These are phyloP conservation scores for Subacronicta megacephala DNA, from an alignment of 2,888 invertebrate species.

Conservation along the genomic window DNA sequence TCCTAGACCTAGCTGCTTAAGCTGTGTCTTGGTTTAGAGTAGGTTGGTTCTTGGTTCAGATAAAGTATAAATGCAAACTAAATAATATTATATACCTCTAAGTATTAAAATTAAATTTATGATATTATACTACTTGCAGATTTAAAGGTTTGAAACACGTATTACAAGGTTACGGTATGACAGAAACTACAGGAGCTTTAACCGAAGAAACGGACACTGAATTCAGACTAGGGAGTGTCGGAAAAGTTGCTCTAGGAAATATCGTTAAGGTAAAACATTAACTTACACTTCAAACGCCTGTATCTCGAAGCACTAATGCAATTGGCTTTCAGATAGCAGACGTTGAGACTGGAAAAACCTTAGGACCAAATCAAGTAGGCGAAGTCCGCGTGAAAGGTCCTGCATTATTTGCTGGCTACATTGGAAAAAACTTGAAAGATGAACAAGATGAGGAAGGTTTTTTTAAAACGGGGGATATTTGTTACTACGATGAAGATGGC, in stretches of 20 bases:
- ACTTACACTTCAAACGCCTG: constrained; percentile 15
- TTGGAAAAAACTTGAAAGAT: constrained; percentile 67
- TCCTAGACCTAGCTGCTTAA: no score
- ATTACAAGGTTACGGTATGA: constrained; percentile 80
- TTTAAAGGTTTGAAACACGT: constrained; percentile 66
- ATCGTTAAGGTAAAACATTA: constrained; percentile 48
- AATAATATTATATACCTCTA: no score
- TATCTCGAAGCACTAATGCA: constrained; percentile 20
- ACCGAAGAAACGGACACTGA: constrained; percentile 63
- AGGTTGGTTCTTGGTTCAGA: no score
- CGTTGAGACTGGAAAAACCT: constrained; percentile 67
- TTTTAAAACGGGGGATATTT: constrained; percentile 78
- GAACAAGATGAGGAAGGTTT: constrained; percentile 75
- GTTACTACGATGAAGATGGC: constrained; percentile 76
- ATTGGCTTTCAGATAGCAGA: constrained; percentile 70
- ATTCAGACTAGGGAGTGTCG: constrained; percentile 72
- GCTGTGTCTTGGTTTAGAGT: no score
- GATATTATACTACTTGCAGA: constrained; percentile 53
- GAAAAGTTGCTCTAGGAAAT: constrained; percentile 59
- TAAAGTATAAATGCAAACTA: no score
- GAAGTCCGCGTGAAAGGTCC: constrained; percentile 76
- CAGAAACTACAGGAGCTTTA: constrained; percentile 71
- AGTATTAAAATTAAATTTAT: background rate
- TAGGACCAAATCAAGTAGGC: constrained; percentile 73
- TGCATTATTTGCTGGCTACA: constrained; percentile 73